phyloP scores from a whole-genome alignment of 2,113 vertebrate species.

The Perca fluviatilis region DNA sequence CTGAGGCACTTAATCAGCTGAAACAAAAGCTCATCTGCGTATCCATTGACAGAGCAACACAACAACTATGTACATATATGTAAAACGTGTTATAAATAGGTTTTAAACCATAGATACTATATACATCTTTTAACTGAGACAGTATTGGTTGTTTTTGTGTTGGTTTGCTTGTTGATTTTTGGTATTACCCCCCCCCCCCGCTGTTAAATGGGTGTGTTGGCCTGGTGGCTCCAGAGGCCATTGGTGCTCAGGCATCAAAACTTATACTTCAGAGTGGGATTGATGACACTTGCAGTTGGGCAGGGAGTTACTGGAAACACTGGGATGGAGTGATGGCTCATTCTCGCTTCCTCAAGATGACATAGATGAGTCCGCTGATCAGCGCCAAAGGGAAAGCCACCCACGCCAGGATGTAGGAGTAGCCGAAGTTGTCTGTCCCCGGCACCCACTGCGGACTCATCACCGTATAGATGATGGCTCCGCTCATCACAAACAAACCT shows the following conservation, averaged over 20 bases:
- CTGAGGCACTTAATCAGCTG: constrained; percentile 93
- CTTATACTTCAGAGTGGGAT: constrained; percentile 57
- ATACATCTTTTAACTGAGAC: constrained; percentile 98
- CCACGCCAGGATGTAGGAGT: constrained; percentile 97
- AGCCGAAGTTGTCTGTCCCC: constrained; percentile 80
- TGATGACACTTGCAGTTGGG: constrained; percentile 52
- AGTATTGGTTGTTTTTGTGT: constrained; percentile 85
- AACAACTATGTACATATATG: constrained; percentile 99
- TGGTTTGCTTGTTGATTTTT: constrained; percentile 67
- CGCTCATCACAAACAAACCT: constrained; percentile 97
- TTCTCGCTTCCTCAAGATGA: constrained; percentile 98
- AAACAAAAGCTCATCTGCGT: constrained; percentile 81
- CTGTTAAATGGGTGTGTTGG: constrained; percentile 60
- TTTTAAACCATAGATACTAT: constrained; percentile 99
- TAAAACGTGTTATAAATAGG: constrained; percentile 99
- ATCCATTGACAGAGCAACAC: constrained; percentile 94
- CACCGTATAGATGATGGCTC: constrained; percentile 95
- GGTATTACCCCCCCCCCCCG: constrained; percentile 48
- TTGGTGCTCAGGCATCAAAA: constrained; percentile 58
- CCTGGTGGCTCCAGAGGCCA: constrained; percentile 41
- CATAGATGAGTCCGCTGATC: constrained; percentile 94
- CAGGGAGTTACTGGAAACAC: constrained; percentile 48
- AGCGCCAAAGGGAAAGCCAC: constrained; percentile 94
- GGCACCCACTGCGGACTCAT: constrained; percentile 89
- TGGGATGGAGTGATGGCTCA: constrained; percentile 68